Base-by-base conservation (phyloP, 2,888 invertebrate species). In the Dicyrtomina minuta region DNA sequence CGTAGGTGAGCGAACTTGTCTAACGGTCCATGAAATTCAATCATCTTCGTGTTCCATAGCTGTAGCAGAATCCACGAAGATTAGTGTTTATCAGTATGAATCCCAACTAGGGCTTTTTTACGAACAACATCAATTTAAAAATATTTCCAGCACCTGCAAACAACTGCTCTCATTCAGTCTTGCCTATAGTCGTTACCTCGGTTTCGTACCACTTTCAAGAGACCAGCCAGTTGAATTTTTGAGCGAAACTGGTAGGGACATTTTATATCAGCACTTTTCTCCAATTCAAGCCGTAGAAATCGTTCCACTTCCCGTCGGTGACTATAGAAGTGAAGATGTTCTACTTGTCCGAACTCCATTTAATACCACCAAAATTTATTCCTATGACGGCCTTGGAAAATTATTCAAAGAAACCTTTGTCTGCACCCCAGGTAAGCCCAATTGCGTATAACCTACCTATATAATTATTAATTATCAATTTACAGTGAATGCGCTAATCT, bases 141-240 rank as follows among this genome's bases (percentile, higher is more conserved):
- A 41, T 8, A 41, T 74, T 0, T 64, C 46, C 1, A 41, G 44
- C 15, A 41, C 53, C 5, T 72, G 72, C 24, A 43, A 44, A 2
- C 39, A 64, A 24, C 33, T 76, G 46, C 22, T 70, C n/a, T 55
- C 71, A 1, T 75, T 75, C 64, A 70, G 71, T 20, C 44, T 75
- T 17, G 66, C 71, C 17, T 75, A 75, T 49, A 70, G 72, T 46
- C 73, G 71, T 24, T 72, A 71, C 46, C 53, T 76, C 1, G 69
- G 68, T 12, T 74, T 72, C 17, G 58, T 72, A 61, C 68, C 73
- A 13, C n/a, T 46, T 2, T 13, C 55, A 6, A 15, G 62, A 0
- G 20, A 12, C 20, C n/a, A 51, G 3, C 22, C 22, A 12, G 71
- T 73, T 0, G 67, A 72, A 22, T 73, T 76, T 44, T 64, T 75